phyloP scores from a whole-genome alignment of 2,113 vertebrate genomes.

The Podilymbus podiceps region DNA sequence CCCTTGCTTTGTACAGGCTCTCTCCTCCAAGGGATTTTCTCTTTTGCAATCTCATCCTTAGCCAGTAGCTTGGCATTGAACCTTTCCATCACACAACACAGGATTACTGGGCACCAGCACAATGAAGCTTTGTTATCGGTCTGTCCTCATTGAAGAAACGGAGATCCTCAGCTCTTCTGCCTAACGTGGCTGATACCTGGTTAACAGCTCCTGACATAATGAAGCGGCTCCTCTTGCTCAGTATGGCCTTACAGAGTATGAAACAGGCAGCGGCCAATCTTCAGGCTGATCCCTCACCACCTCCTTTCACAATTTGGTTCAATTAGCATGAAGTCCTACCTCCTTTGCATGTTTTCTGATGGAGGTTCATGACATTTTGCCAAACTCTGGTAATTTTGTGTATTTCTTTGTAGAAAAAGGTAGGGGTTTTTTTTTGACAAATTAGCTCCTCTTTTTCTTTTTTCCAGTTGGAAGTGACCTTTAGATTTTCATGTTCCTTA shows the following conservation, averaged over 20 bases:
- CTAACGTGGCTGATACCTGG: not conserved
- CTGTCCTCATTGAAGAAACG: not conserved
- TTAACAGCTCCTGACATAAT: not conserved
- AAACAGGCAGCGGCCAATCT: not conserved
- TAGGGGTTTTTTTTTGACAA: not conserved
- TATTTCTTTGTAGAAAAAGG: not conserved
- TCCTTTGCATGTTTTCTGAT: not conserved
- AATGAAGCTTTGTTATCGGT: not conserved
- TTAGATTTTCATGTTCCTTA: not conserved
- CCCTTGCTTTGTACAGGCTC: not conserved
- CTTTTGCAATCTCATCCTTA: slow-evolving; percentile 17
- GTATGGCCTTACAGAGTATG: not conserved
- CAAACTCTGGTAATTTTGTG: not conserved
- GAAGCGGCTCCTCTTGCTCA: not conserved
- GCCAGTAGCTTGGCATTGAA: not conserved
- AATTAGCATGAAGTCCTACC: not conserved
- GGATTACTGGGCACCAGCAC: not conserved
- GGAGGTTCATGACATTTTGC: not conserved
- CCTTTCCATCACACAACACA: not conserved
- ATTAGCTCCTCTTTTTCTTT: not conserved
- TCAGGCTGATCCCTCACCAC: not conserved
- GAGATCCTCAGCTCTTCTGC: not conserved
- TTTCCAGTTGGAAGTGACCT: not conserved
- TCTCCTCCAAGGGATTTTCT: not conserved
- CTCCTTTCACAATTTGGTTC: not conserved